Conservation (phyloP, 1,140 invertebrate genomes). For the Temnothorax curvispinosus region DNA sequence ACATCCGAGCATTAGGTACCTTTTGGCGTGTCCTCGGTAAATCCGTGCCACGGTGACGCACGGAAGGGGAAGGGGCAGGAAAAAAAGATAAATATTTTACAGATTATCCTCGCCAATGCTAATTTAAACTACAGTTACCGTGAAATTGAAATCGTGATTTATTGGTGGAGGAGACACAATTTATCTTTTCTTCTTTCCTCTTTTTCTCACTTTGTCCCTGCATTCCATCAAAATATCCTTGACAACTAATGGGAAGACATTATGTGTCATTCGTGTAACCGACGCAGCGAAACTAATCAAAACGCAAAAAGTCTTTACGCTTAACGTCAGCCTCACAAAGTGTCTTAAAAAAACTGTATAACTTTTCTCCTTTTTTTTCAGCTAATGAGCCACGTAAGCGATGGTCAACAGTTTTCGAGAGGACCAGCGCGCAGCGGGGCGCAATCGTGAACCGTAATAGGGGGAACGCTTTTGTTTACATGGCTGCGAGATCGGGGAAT, state of each 20-base stretch:
- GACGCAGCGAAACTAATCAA: not conserved
- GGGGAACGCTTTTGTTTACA: slow-evolving; percentile 46
- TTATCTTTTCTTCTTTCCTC: not conserved
- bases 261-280: not conserved
- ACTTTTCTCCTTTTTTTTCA: not conserved
- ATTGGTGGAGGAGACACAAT: not conserved
- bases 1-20: slow-evolving; percentile 46
- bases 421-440: not conserved
- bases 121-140: slow-evolving; percentile 29
- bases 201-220: not conserved
- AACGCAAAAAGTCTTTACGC: not conserved
- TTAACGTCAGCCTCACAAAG: not conserved
- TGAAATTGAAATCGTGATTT: slow-evolving; percentile 43
- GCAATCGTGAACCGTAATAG: slow-evolving; percentile 7
- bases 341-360: not conserved
- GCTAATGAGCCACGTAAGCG: not conserved
- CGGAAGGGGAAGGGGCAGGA: not conserved
- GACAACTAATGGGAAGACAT: slow-evolving; percentile 6
- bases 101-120: slow-evolving; percentile 2
- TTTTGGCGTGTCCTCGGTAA: slow-evolving; percentile 63
- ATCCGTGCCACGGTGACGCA: slow-evolving; percentile 43
- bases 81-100: slow-evolving; percentile 27
- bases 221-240: slow-evolving; percentile 3
- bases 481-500: not conserved
- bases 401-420: not conserved